Percentiles rank a stretch among this genome's conserved stretches.
phyloP scores from a whole-genome alignment of 2,797 vertebrate genomes.

The Gallirallus australis region DNA sequence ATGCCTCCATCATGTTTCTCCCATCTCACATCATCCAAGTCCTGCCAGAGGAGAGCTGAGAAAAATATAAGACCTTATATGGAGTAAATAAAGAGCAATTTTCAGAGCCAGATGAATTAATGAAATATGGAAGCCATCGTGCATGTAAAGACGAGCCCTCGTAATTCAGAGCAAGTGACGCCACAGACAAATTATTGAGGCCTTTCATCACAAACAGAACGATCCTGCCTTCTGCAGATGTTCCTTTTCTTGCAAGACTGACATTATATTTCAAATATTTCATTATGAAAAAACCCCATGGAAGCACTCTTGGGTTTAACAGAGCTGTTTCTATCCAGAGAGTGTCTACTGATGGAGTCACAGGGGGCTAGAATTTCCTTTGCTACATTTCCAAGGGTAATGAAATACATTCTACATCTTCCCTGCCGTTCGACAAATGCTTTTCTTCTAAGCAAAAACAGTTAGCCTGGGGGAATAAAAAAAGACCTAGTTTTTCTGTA shows the following conservation, averaged over 20 bases:
- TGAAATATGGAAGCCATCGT: background rate
- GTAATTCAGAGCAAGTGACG: background rate
- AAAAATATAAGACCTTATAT: background rate
- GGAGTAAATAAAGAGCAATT: background rate
- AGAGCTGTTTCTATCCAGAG: background rate
- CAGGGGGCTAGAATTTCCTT: background rate
- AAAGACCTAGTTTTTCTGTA: background rate
- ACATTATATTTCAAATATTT: background rate
- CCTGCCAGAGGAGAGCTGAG: background rate
- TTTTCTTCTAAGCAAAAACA: background rate
- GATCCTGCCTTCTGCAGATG: background rate
- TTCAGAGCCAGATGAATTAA: background rate
- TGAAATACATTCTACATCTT: background rate
- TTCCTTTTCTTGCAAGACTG: background rate
- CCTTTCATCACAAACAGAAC: background rate
- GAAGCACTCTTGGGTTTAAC: background rate
- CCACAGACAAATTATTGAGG: background rate
- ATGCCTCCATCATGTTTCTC: background rate
- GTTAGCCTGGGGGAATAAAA: rapidly evolving
- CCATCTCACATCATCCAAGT: background rate
- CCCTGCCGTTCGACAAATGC: background rate
- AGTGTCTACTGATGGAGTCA: background rate
- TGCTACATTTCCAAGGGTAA: background rate
- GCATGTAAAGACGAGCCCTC: background rate
- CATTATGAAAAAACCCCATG: background rate